phyloP scores from a whole-genome alignment of 1,140 invertebrate genomes.

The Drosophila rufa region DNA sequence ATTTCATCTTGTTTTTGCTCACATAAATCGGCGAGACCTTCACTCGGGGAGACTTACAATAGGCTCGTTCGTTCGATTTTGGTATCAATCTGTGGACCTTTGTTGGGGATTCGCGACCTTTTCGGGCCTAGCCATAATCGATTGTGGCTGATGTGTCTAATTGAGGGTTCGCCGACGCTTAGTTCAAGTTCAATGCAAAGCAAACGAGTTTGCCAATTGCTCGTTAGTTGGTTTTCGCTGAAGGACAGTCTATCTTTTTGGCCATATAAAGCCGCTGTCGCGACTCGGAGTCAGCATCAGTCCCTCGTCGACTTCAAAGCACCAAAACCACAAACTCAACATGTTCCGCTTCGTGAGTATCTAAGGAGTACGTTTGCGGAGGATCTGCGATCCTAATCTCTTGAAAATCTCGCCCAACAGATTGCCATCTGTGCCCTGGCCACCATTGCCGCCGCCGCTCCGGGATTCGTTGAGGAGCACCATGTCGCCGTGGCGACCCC shows the following conservation, averaged over 20 bases:
- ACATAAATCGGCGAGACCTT: slow-evolving; percentile 30
- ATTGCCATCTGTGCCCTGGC: slow-evolving; percentile 70
- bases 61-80: background rate
- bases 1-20: slow-evolving; percentile 59
- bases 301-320: slow-evolving; percentile 56
- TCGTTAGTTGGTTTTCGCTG: slow-evolving; percentile 46
- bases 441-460: slow-evolving; percentile 68
- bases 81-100: slow-evolving; percentile 10
- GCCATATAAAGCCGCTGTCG: slow-evolving; percentile 54
- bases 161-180: slow-evolving; percentile 31
- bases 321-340: slow-evolving; percentile 26
- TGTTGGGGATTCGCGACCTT: slow-evolving; percentile 33
- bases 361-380: background rate
- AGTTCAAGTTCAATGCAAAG: slow-evolving; percentile 71
- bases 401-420: slow-evolving; percentile 6
- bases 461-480: slow-evolving; percentile 69
- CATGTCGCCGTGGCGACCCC: slow-evolving; percentile 57
- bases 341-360: slow-evolving; percentile 80
- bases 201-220: slow-evolving; percentile 65
- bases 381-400: background rate
- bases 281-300: slow-evolving; percentile 54
- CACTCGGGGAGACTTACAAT: slow-evolving; percentile 15
- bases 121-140: slow-evolving; percentile 28
- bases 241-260: slow-evolving; percentile 67
- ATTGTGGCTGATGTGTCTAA: slow-evolving; percentile 29